These are phyloP conservation scores for Drosophila mimetica DNA, from an alignment of 2,888 invertebrate genomes.

Conservation along the genomic window DNA sequence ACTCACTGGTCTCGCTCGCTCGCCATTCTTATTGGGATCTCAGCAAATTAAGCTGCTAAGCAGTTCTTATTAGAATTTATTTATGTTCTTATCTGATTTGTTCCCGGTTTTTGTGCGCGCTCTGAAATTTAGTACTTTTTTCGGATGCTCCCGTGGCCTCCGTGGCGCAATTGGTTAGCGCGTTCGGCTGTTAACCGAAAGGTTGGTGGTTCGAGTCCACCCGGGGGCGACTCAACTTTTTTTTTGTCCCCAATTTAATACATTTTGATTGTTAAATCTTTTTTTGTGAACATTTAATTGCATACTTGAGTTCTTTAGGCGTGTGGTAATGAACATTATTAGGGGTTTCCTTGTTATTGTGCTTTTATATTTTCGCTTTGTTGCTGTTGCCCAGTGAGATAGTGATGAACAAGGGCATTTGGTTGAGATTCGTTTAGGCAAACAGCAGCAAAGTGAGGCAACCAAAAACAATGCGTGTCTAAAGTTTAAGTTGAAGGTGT, in stretches of 20 bases:
- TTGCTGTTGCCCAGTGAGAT: slow-evolving; percentile 17
- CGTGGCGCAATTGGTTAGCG: slow-evolving; percentile 98
- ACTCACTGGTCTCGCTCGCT: too few relatives aligned
- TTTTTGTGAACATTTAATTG: slow-evolving; percentile 6
- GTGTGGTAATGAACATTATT: slow-evolving; percentile 61
- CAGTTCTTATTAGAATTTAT: slow-evolving; percentile 26
- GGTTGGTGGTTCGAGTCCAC: slow-evolving; percentile 99
- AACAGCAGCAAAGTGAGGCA: slow-evolving; percentile 42
- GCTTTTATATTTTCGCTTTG: slow-evolving; percentile 40
- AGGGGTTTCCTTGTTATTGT: slow-evolving; percentile 38
- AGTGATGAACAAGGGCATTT: slow-evolving; percentile 66
- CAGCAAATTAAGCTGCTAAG: slow-evolving; percentile 13
- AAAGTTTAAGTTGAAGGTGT: slow-evolving; percentile 75
- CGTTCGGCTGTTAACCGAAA: slow-evolving; percentile 99
- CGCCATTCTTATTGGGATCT: neutral
- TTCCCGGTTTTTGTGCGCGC: neutral
- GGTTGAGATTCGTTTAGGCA: slow-evolving; percentile 36
- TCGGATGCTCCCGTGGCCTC: slow-evolving; percentile 72
- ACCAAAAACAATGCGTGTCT: slow-evolving; percentile 65
- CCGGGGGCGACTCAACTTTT: slow-evolving; percentile 89
- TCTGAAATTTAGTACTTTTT: slow-evolving; percentile 20
- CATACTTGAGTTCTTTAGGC: slow-evolving; percentile 66
- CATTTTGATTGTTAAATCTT: slow-evolving; percentile 3
- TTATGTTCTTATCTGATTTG: slow-evolving; percentile 5
- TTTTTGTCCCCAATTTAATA: slow-evolving; percentile 18